Evolutionary conservation across 2,113 vertebrate genomes (phyloP).

Genomic region (Turdus rufiventris): DNA sequence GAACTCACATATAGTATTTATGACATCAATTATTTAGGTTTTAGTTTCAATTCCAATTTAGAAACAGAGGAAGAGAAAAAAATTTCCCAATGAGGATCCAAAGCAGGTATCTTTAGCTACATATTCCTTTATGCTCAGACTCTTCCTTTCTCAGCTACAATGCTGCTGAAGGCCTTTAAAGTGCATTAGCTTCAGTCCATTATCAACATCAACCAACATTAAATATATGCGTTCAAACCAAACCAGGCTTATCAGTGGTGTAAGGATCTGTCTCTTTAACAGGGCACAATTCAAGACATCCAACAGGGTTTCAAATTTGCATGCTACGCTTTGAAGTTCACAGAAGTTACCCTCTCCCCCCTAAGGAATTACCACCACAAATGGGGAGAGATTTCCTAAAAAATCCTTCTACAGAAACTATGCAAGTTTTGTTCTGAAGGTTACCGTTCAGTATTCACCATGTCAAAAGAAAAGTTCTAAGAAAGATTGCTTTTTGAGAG

Average conservation of each 20-base stretch:
- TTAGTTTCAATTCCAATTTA: background rate
- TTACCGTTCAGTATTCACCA: background rate
- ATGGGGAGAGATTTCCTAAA: background rate
- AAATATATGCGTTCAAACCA: background rate
- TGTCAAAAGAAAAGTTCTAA: background rate
- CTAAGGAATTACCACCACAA: background rate
- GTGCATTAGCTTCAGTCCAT: background rate
- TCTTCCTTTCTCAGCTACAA: background rate
- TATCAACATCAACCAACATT: background rate
- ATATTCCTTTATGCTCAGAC: background rate
- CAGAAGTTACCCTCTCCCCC: background rate
- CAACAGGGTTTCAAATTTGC: background rate
- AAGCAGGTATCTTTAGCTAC: background rate
- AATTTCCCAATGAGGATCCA: background rate
- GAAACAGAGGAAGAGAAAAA: background rate
- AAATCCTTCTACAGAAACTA: background rate
- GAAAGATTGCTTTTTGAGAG: background rate
- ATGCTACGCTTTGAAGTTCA: background rate
- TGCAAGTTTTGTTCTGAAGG: background rate
- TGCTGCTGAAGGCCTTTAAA: background rate
- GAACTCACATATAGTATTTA: background rate
- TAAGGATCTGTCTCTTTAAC: background rate
- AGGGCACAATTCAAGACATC: background rate
- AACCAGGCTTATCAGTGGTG: background rate
- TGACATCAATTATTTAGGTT: fast-evolving